These are phyloP conservation scores for Gnathonemus echidnorhynchus DNA, from an alignment of 2,113 vertebrate species.

Conservation along the genomic window DNA sequence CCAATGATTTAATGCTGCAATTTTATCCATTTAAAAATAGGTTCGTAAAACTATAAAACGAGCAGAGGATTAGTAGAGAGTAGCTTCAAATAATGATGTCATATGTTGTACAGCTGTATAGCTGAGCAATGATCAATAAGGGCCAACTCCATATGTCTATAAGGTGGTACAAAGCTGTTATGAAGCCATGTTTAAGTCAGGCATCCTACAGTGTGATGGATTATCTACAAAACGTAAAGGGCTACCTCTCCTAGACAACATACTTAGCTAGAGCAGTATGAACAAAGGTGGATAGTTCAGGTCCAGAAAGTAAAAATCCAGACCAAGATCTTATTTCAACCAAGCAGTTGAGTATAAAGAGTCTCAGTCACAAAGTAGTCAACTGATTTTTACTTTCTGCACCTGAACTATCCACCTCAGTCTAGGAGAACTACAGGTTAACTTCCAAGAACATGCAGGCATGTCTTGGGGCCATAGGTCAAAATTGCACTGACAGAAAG, in stretches of 20 bases:
- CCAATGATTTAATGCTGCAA: neutral
- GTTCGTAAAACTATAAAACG: neutral
- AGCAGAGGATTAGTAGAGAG: neutral
- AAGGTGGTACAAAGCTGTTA: neutral
- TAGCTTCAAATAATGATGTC: neutral
- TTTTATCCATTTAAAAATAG: neutral
- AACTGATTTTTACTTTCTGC: neutral
- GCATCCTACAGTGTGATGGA: neutral
- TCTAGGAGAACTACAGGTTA: neutral
- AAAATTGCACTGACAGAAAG: neutral
- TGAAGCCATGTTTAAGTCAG: neutral
- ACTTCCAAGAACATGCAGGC: neutral
- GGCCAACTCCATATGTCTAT: neutral
- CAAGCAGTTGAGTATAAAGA: neutral
- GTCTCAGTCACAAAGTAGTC: neutral
- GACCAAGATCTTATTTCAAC: neutral
- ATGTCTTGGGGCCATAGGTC: neutral
- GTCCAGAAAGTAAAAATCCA: neutral
- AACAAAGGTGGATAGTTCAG: neutral
- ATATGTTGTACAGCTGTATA: neutral
- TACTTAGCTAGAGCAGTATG: neutral
- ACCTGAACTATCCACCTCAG: neutral
- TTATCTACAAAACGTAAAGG: neutral
- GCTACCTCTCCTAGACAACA: neutral
- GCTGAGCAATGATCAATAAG: neutral